These are phyloP conservation scores for Sminthopsis crassicaudata DNA, from an alignment of 2,113 vertebrate genomes.

Conservation along the genomic window DNA sequence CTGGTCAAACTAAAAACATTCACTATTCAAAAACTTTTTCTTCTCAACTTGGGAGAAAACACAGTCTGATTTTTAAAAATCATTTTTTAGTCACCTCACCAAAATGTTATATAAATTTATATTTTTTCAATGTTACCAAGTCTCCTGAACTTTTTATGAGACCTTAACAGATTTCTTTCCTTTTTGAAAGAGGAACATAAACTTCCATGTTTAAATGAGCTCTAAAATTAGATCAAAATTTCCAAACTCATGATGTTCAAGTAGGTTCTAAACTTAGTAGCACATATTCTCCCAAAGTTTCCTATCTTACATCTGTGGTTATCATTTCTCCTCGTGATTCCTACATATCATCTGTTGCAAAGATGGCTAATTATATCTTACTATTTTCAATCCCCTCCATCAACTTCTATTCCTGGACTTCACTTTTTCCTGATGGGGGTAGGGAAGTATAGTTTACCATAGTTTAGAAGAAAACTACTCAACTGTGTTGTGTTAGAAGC, in stretches of 20 bases:
- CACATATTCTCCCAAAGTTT: not conserved
- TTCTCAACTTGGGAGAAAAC: not conserved
- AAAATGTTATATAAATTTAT: conserved; percentile 9
- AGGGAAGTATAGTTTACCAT: not conserved
- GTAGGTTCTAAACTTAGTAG: not conserved
- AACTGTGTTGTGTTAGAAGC: not conserved
- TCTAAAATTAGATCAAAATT: conserved; percentile 39
- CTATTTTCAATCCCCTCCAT: conserved; percentile 31
- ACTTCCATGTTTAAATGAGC: not conserved
- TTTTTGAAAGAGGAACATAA: conserved; percentile 41
- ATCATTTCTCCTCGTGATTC: conserved; percentile 35
- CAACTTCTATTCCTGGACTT: conserved; percentile 13
- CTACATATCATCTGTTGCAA: not conserved
- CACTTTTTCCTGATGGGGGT: not conserved
- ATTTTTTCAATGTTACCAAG: conserved; percentile 32
- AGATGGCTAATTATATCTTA: conserved; percentile 26
- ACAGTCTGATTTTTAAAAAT: conserved; percentile 16
- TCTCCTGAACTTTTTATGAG: conserved; percentile 31
- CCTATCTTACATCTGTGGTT: conserved; percentile 37
- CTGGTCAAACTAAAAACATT: conserved; percentile 14
- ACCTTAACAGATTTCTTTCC: not conserved
- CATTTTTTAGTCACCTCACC: not conserved
- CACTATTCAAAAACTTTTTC: conserved; percentile 7
- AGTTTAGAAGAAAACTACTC: not conserved
- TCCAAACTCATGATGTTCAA: conserved; percentile 45